phyloP scores from a whole-genome alignment of 2,888 invertebrate species.

The Hypomecis punctinalis region DNA sequence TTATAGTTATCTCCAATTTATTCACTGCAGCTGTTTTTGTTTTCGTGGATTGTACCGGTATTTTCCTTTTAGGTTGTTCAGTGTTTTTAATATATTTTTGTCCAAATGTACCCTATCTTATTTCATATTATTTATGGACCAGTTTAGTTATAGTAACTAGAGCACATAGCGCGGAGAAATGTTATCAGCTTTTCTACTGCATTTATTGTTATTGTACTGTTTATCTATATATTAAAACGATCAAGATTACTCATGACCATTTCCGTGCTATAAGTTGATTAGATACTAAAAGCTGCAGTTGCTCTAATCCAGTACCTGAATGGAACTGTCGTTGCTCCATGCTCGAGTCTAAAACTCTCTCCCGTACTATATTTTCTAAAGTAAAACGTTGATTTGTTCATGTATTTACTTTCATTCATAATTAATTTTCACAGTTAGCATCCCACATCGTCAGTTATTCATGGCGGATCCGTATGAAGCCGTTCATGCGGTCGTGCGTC shows the following conservation, averaged over 20 bases:
- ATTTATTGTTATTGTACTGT: too few relatives aligned
- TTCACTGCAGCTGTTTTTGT: constrained; percentile 40
- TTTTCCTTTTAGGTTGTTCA: constrained; percentile 4
- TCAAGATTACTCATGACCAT: too few relatives aligned
- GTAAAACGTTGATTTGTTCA: not conserved
- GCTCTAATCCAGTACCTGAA: too few relatives aligned
- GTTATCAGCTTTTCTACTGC: too few relatives aligned
- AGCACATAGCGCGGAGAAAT: too few relatives aligned
- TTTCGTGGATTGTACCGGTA: constrained; percentile 19
- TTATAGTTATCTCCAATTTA: constrained; percentile 43
- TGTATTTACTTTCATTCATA: constrained; percentile 12
- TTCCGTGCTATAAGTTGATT: too few relatives aligned
- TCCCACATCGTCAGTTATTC: constrained; percentile 40
- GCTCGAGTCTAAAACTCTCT: too few relatives aligned
- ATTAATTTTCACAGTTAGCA: constrained; percentile 41
- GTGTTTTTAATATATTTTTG: constrained; percentile 7
- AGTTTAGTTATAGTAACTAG: too few relatives aligned
- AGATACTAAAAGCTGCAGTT: too few relatives aligned
- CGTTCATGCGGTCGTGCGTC: constrained; percentile 53
- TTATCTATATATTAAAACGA: too few relatives aligned
- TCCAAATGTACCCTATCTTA: constrained; percentile 12
- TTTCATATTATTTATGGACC: not conserved
- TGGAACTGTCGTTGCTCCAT: too few relatives aligned
- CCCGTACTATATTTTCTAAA: too few relatives aligned
- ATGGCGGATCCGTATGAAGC: constrained; percentile 23